These are phyloP conservation scores for Polydrusus pterygomalis DNA, from an alignment of 2,888 invertebrate species.

Conservation along the genomic window DNA sequence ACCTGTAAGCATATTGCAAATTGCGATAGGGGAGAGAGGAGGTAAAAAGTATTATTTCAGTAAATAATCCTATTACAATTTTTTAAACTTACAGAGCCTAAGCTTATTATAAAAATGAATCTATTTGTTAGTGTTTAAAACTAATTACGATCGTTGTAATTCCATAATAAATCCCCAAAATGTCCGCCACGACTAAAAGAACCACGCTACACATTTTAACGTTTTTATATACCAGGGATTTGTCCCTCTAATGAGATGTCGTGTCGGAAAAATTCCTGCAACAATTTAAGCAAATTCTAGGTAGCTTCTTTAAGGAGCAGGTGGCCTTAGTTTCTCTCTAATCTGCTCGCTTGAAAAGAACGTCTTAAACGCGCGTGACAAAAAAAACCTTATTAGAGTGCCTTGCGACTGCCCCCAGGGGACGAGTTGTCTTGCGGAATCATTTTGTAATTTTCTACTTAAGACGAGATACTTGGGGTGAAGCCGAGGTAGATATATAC, in stretches of 20 bases:
- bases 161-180: conserved; percentile 26
- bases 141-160: neutral
- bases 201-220: conserved; percentile 22
- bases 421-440: conserved; percentile 52
- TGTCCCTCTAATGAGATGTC: conserved; percentile 53
- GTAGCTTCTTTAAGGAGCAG: conserved; percentile 52
- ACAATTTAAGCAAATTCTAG: conserved; percentile 56
- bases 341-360: conserved; percentile 54
- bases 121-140: no score
- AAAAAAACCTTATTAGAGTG: conserved; percentile 55
- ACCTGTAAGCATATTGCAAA: no score
- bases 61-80: no score
- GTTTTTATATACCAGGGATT: conserved; percentile 49
- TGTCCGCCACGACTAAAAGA: conserved; percentile 22
- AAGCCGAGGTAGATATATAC: conserved; percentile 24
- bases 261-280: conserved; percentile 54
- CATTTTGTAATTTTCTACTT: conserved; percentile 56
- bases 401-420: conserved; percentile 47
- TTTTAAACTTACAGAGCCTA: no score
- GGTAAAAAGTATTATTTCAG: no score
- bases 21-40: no score
- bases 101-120: no score
- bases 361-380: conserved; percentile 49
- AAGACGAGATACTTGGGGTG: conserved; percentile 41
- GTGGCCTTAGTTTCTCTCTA: conserved; percentile 47